These are phyloP conservation scores for Antennarius maculatus DNA, from an alignment of 2,797 vertebrate species.

Conservation along the genomic window DNA sequence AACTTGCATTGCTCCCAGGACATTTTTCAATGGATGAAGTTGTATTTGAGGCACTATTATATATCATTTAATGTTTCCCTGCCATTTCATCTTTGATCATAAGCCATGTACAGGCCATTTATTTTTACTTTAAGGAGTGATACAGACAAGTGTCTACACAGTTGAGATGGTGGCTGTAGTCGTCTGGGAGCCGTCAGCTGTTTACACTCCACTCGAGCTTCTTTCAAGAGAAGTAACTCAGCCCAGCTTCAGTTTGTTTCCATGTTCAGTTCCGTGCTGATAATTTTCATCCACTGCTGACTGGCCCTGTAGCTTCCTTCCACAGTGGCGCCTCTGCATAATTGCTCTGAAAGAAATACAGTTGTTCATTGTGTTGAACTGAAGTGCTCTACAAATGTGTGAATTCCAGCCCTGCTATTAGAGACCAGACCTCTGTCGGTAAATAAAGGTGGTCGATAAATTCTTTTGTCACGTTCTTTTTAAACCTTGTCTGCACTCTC, in stretches of 20 bases:
- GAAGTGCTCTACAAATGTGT: conserved; percentile 81
- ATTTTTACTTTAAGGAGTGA: conserved; percentile 45
- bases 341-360: conserved; percentile 85
- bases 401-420: conserved; percentile 87
- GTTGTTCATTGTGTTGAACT: conserved; percentile 78
- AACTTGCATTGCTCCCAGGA: conserved; percentile 37
- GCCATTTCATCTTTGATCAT: conserved; percentile 55
- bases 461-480: conserved; percentile 64
- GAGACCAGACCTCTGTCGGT: conserved; percentile 85
- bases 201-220: conserved; percentile 73
- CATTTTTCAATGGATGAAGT: conserved; percentile 28
- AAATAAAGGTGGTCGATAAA: conserved; percentile 87
- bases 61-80: conserved; percentile 24
- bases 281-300: conserved; percentile 63
- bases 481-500: background rate
- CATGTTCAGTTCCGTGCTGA: conserved; percentile 62
- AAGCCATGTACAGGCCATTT: conserved; percentile 45
- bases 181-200: conserved; percentile 40
- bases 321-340: conserved; percentile 81
- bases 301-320: conserved; percentile 70
- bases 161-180: conserved; percentile 42
- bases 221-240: conserved; percentile 52
- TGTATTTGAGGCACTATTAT: conserved; percentile 40
- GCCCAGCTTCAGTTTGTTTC: conserved; percentile 61
- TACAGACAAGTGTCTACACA: conserved; percentile 38